phyloP scores from a whole-genome alignment of 2,888 invertebrate species.

The Apodemia zela region DNA sequence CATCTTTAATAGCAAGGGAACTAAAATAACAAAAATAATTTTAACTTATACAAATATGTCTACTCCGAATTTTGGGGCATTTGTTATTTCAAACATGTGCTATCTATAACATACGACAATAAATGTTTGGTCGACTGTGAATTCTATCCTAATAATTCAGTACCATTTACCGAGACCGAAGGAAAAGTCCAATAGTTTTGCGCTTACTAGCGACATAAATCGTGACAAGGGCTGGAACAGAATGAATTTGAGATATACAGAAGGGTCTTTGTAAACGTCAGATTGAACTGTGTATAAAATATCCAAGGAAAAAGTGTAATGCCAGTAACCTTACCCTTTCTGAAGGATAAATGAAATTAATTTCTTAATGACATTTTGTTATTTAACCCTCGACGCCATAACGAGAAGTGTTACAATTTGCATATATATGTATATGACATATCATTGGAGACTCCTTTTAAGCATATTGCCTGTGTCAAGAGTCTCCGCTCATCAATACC shows the following conservation, averaged over 20 bases:
- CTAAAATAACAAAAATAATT: too few species aligned
- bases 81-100: slow-evolving; percentile 3
- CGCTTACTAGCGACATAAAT: slow-evolving; percentile 31
- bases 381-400: too few species aligned
- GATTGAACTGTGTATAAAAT: slow-evolving; percentile 8
- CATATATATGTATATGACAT: too few species aligned
- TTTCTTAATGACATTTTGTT: background rate
- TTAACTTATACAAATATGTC: background rate
- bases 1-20: too few species aligned
- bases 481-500: too few species aligned
- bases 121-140: slow-evolving; percentile 16
- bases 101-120: slow-evolving; percentile 15
- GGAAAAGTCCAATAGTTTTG: slow-evolving; percentile 30
- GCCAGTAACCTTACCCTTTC: background rate
- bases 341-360: background rate
- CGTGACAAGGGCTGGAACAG: slow-evolving; percentile 29
- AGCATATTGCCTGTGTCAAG: too few species aligned
- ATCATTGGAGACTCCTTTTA: too few species aligned
- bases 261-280: slow-evolving; percentile 24
- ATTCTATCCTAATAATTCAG: slow-evolving; percentile 23
- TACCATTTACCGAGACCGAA: slow-evolving; percentile 24
- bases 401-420: too few species aligned
- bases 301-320: background rate
- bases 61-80: background rate
- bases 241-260: slow-evolving; percentile 29